phyloP scores from a whole-genome alignment of 2,888 invertebrate genomes.

The Agrotis puta region DNA sequence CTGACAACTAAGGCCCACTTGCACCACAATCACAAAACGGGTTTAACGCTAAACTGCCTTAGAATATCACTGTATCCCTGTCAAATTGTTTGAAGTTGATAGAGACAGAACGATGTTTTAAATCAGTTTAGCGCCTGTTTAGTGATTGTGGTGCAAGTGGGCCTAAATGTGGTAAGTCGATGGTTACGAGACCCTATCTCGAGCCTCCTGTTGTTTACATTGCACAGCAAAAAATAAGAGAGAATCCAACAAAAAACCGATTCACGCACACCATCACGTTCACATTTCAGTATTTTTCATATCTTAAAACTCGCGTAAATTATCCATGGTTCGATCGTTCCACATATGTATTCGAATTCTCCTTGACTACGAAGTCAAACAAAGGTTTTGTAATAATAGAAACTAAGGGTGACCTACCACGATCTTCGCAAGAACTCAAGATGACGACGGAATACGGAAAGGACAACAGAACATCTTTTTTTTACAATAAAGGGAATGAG shows the following conservation, averaged over 20 bases:
- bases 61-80: too few relatives aligned
- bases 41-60: too few relatives aligned
- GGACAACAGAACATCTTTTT: not conserved
- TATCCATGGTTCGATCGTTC: not conserved
- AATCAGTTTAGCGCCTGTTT: too few relatives aligned
- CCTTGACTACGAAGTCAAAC: not conserved
- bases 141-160: too few relatives aligned
- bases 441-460: not conserved
- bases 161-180: not conserved
- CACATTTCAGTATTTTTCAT: not conserved
- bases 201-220: constrained; percentile 1
- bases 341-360: constrained; percentile 3
- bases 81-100: too few relatives aligned
- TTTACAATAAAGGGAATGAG: not conserved
- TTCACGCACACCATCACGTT: not conserved
- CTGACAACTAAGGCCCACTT: too few relatives aligned
- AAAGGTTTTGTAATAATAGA: not conserved
- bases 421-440: not conserved
- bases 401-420: not conserved
- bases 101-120: too few relatives aligned
- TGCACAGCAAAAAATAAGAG: not conserved
- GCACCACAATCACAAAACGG: too few relatives aligned
- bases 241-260: constrained; percentile 1
- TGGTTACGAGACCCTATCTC: not conserved
- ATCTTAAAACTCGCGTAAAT: not conserved